Conservation (phyloP, 1,140 invertebrate species). For the Orius laevigatus region DNA sequence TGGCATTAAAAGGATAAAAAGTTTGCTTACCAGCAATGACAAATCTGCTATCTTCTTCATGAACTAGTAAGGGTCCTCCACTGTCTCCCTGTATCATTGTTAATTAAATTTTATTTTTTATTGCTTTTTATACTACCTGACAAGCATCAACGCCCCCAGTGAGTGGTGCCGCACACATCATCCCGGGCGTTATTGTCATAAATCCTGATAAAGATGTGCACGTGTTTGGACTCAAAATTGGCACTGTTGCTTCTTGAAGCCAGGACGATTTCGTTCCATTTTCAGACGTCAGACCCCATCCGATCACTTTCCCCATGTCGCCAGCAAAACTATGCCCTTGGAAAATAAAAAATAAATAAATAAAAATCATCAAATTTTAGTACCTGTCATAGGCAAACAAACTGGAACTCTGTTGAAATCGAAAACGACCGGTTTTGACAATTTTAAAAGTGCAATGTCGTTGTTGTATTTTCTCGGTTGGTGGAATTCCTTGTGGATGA, state of each 20-base stretch:
- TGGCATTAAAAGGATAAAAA: slow-evolving; percentile 1
- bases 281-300: slow-evolving; percentile 40
- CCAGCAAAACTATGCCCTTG: slow-evolving; percentile 28
- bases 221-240: slow-evolving; percentile 26
- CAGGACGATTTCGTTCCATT: slow-evolving; percentile 31
- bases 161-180: slow-evolving; percentile 29
- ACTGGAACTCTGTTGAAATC: slow-evolving; percentile 31
- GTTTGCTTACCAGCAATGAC: slow-evolving; percentile 18
- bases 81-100: slow-evolving; percentile 25
- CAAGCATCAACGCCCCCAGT: slow-evolving; percentile 30
- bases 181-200: slow-evolving; percentile 40
- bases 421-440: slow-evolving; percentile 30
- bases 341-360: slow-evolving; percentile 14
- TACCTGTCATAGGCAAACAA: slow-evolving; percentile 34
- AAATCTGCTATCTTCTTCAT: slow-evolving; percentile 17
- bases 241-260: slow-evolving; percentile 34
- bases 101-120: neutral
- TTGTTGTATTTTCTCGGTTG: slow-evolving; percentile 27
- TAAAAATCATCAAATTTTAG: too few relatives aligned
- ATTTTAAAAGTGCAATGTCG: slow-evolving; percentile 39
- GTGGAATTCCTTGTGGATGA: slow-evolving; percentile 23
- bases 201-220: slow-evolving; percentile 32
- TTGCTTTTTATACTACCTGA: slow-evolving; percentile 23
- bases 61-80: slow-evolving; percentile 26
- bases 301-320: slow-evolving; percentile 35